Evolutionary conservation across 2,113 vertebrate genomes (phyloP).

Genomic region (Leiothrix lutea): DNA sequence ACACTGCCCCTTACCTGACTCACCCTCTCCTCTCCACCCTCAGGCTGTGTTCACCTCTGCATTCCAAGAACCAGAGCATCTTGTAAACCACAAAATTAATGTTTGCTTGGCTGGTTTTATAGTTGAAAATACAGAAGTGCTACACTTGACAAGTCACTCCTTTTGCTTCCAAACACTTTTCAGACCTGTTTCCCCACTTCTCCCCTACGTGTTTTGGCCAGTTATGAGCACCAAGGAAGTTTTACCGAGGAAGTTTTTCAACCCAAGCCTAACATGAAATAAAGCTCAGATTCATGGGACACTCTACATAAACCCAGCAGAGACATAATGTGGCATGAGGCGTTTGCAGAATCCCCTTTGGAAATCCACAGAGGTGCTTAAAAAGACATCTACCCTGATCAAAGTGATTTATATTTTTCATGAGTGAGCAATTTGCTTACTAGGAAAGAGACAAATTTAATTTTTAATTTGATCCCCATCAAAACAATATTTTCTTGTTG

Average conservation of each 20-base stretch:
- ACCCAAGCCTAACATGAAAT: not conserved
- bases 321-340: not conserved
- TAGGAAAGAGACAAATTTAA: constrained; percentile 36
- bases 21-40: not conserved
- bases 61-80: not conserved
- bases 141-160: not conserved
- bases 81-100: not conserved
- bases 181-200: not conserved
- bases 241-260: not conserved
- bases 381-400: not conserved
- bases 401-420: constrained; percentile 39
- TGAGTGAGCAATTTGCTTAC: constrained; percentile 38
- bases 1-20: not conserved
- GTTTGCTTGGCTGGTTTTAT: not conserved
- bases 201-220: not conserved
- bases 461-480: constrained; percentile 48
- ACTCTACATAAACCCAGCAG: not conserved
- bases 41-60: not conserved
- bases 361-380: constrained; percentile 17
- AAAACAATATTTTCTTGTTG: constrained; percentile 61
- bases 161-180: not conserved
- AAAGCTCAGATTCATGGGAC: not conserved
- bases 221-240: not conserved
- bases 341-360: not conserved
- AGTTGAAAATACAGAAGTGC: not conserved